A percentile compares a stretch with the other conserved stretches of the same genome.
Evolutionary conservation across 2,113 vertebrate species (phyloP).

Genomic region (Corythaeola cristata): DNA sequence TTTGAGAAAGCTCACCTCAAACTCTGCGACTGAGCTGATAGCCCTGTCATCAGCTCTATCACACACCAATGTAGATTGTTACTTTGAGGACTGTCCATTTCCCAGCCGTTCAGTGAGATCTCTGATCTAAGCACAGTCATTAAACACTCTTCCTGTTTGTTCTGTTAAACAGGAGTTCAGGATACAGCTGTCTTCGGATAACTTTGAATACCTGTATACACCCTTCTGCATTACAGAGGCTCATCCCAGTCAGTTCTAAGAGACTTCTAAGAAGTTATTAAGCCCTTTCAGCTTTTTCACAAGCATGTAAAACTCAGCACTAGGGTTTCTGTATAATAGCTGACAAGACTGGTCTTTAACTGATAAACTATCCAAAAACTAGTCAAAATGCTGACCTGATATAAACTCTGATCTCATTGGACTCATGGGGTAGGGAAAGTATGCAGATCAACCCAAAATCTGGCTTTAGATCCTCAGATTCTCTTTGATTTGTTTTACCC

Average conservation of each 20-base stretch:
- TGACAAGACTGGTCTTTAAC: background rate
- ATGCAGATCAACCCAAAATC: background rate
- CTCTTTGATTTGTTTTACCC: background rate
- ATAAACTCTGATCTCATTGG: conserved; percentile 47
- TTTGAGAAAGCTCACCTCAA: conserved; percentile 47
- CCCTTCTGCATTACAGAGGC: background rate
- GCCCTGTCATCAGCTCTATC: background rate
- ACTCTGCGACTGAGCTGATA: background rate
- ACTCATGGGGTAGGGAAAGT: background rate
- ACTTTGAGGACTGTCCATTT: background rate
- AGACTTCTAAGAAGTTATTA: background rate
- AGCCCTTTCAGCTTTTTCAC: background rate
- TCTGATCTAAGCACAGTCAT: background rate
- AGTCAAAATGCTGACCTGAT: conserved; percentile 14
- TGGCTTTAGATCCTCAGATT: background rate
- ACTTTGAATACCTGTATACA: background rate
- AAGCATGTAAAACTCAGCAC: background rate
- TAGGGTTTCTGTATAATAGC: background rate
- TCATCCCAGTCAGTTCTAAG: background rate
- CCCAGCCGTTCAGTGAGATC: background rate
- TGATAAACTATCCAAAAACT: background rate
- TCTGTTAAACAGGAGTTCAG: background rate
- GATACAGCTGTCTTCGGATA: background rate
- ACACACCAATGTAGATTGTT: background rate
- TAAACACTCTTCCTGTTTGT: background rate